Base-by-base conservation (phyloP, 2,888 invertebrate species). In the Phlogophora meticulosa region DNA sequence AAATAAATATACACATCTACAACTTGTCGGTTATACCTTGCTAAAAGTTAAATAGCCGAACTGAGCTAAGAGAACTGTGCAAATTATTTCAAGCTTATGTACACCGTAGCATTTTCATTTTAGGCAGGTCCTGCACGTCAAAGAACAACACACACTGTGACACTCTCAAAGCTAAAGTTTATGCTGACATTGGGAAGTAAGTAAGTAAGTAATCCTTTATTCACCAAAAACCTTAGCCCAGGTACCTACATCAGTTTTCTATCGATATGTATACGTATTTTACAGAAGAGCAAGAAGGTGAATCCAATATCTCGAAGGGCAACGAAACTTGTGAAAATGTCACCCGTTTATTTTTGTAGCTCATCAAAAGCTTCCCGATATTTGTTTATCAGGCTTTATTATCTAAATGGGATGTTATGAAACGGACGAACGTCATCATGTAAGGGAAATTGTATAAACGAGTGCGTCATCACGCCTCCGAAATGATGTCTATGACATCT, bases 381-480 rank as follows among this genome's bases (percentile, higher is more conserved):
- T 85, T 87, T 88, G 86, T 88, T 90, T 91, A 91, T 91, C 91
- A 81, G 79, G 64, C 77, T 84, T 77, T 90, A 88, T 90, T 91
- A 92, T 92, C 90, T 90, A 88, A 91, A 90, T 90, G 85, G 85
- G 84, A 86, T 86, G 87, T 93, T 92, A 92, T 86, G 88, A 89
- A 90, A 89, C 85, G 71, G 70, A 72, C 80, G 80, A 84, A 90
- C 92, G 93, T 92, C 92, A 92, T 87, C 79, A 80, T 76, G 80
- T 80, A 83, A 84, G 82, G 84, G 85, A 88, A 88, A 87, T 85
- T 81, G 79, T 77, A 70, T 71, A 79, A 73, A 76, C 61, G 81
- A 88, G 80, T 92, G 90, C 93, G 93, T 93, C 92, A 93, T 81
- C 73, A 76, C 86, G 84, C 87, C 88, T 85, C 84, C 85, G 73